Evolutionary conservation across 53 echinoderm and acorn worm species (phyloP).

Genomic region (Hippasteria phrygiana): DNA sequence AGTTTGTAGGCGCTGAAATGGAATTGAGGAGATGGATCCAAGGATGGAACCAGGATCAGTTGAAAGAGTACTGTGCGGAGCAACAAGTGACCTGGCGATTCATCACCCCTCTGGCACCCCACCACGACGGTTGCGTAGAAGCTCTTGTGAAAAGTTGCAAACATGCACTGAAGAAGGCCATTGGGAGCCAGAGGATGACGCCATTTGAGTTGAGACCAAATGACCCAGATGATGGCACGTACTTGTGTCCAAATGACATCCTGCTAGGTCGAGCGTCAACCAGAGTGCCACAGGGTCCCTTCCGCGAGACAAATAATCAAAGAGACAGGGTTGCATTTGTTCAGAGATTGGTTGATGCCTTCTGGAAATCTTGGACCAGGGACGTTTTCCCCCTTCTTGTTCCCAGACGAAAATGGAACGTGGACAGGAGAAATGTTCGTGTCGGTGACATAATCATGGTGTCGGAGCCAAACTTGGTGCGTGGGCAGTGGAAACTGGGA

Average conservation of each 20-base stretch:
- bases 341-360: conserved; percentile 30
- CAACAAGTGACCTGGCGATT: conserved; percentile 33
- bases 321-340: conserved; percentile 39
- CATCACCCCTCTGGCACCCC: not conserved
- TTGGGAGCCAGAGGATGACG: conserved; percentile 41
- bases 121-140: conserved; percentile 57
- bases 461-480: conserved; percentile 31
- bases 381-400: conserved; percentile 52
- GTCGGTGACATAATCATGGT: conserved; percentile 50
- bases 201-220: conserved; percentile 53
- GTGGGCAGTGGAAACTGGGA: conserved; percentile 53
- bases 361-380: conserved; percentile 51
- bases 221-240: conserved; percentile 57
- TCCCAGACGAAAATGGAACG: conserved; percentile 48
- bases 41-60: conserved; percentile 33
- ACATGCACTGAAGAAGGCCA: conserved; percentile 31
- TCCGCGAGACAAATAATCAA: conserved; percentile 64
- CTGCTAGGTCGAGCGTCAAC: conserved; percentile 65
- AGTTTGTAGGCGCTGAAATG: conserved; percentile 50
- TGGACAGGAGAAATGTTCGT: conserved; percentile 18
- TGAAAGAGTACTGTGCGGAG: conserved; percentile 38
- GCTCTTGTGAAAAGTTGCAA: conserved; percentile 41
- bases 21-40: conserved; percentile 47
- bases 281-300: conserved; percentile 75
- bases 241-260: conserved; percentile 61